Evolutionary conservation across 2,888 invertebrate species (phyloP), one percentile per base, ranked within the genome.

Genomic region (Pelosia muscerda): DNA sequence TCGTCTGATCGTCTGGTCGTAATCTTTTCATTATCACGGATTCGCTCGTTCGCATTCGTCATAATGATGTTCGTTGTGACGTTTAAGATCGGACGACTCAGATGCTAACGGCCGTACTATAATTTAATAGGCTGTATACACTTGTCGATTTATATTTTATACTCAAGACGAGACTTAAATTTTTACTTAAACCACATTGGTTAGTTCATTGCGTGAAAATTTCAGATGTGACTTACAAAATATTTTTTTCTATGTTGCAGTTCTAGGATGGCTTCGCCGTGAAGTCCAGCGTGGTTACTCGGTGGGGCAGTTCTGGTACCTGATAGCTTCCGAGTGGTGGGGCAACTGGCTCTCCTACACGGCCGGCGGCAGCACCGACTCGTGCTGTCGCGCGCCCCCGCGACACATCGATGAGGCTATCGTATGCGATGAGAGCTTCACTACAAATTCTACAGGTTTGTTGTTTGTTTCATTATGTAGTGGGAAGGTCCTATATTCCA

Each of bases 241-340:
- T 9, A n/a, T n/a, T 49, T n/a, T n/a, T 9, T 9, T 2, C 2
- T n/a, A 9, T 0, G 19, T 59, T 71, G 0, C 86, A 96, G 97
- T 97, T 15, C 96, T 96, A 73, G 97, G 97, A 1, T 98, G 98
- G 98, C 87, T 98, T 73, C 96, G 96, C 2, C 95, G 98, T 56
- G 98, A 97, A 86, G 96, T 97, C 77, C 94, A 96, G 60, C 96
- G 97, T 59, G 97, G 98, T 0, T 96, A 97, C 86, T 93, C 96
- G 59, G 96, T 97, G 66, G 98, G 98, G 0, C 98, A 98, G 92
- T 97, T 98, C 91, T 98, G 98, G 98, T 98, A 98, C 95, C 95
- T 98, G 74, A 96, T 98, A 71, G 96, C 97, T 1, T 96, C 97
- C 59, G 97, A 97, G 79, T 98, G 98, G 98, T 98, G 98, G 98